Evolutionary conservation across 30 jellyfish, hydroid and myxozoan genomes (phyloP), one percentile per base, ranked within the genome.

Genomic region (Turritopsis dohrnii): DNA sequence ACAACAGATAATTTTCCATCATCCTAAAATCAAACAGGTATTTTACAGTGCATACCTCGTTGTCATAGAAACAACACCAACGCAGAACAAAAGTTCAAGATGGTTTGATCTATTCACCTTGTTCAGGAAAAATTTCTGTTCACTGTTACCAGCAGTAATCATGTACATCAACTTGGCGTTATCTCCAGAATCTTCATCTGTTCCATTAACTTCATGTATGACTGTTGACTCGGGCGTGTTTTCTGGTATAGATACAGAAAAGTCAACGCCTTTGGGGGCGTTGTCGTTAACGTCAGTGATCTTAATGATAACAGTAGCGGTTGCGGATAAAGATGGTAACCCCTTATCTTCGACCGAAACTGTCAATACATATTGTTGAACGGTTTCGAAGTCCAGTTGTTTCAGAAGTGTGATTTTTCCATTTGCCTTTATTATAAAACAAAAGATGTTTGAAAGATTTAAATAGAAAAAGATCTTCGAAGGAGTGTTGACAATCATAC

Each of bases 111-210:
- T 69, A 69, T 1, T 69, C 8, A 69, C 77, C 77, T n/a, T 69
- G 19, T 69, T 19, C 9, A 69, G 28, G 28, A n/a, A 27, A 21
- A 69, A 69, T n/a, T 69, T 23, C 30, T 21, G 22, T 7, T 69
- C 77, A 19, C 60, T 13, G 60, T 69, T 27, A 0, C 77, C 77
- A 7, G 28, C 30, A 7, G 77, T 66, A 19, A 80, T 18, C 28
- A 25, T 25, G 71, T 18, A 80, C 28, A 69, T 28, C 13, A 80
- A 8, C 18, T 23, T 28, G 1, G 87, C 87, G 71, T 80, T 80
- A 25, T 18, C 84, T 20, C 92, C 92, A 0, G 65, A n/a, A 65
- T 85, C 92, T 28, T 8, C 79, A 72, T 85, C 92, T 7, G 90
- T 76, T 20, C 85, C 92, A 16, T 22, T 65, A 29, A 85, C 87